These are phyloP conservation scores for Drosophila neutralis DNA, from an alignment of 2,888 invertebrate species.

Conservation along the genomic window DNA sequence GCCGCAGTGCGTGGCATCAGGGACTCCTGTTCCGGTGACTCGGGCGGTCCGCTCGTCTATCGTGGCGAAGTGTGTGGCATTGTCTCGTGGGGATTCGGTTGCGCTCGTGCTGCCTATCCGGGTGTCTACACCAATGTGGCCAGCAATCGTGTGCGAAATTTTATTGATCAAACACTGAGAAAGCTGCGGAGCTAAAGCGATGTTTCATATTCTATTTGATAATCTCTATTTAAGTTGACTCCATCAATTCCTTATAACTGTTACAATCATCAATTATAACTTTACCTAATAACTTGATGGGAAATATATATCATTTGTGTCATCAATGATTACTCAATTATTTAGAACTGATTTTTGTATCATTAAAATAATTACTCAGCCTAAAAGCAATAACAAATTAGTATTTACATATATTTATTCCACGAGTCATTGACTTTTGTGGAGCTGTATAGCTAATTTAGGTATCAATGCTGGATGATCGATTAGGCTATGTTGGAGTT, in stretches of 20 bases:
- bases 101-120: conserved; percentile 72
- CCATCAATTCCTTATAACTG: background rate
- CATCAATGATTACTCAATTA: conserved; percentile 11
- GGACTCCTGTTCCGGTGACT: conserved; percentile 83
- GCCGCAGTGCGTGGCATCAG: conserved; percentile 71
- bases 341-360: background rate
- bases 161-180: conserved; percentile 60
- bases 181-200: conserved; percentile 10
- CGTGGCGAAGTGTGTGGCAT: conserved; percentile 86
- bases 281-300: conserved; percentile 10
- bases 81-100: conserved; percentile 87
- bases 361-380: conserved; percentile 6
- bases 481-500: background rate
- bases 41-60: conserved; percentile 82
- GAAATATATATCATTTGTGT: conserved; percentile 14
- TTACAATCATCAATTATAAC: background rate
- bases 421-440: conserved; percentile 15
- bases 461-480: background rate
- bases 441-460: background rate
- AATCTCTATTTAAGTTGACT: background rate
- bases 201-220: background rate
- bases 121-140: conserved; percentile 79
- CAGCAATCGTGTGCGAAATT: conserved; percentile 61
- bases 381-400: conserved; percentile 2
- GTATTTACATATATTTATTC: conserved; percentile 10